These are phyloP conservation scores for Hirtodrosophila cameraria DNA, from an alignment of 2,888 invertebrate species.

Conservation along the genomic window DNA sequence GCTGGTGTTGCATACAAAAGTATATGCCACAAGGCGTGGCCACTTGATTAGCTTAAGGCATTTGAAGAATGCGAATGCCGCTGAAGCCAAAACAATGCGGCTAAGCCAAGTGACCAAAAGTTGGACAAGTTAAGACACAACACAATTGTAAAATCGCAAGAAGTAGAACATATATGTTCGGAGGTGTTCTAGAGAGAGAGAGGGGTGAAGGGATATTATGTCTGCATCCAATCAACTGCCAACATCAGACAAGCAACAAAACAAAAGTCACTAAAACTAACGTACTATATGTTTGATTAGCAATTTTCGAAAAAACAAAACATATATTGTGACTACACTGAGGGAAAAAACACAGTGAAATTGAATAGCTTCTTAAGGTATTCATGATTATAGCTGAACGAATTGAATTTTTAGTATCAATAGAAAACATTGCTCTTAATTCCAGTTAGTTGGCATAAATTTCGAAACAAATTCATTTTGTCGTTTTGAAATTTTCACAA, in stretches of 20 bases:
- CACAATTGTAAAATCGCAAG: no score
- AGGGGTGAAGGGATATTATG: background rate
- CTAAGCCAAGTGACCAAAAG: constrained; percentile 52
- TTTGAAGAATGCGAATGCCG: constrained; percentile 28
- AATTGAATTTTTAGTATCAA: no score
- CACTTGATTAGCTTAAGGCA: constrained; percentile 8
- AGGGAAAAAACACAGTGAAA: no score
- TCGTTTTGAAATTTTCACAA: no score
- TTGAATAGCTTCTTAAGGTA: no score
- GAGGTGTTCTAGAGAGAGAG: no score
- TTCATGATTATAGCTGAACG: no score
- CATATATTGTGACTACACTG: constrained; percentile 34
- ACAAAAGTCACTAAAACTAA: constrained; percentile 3
- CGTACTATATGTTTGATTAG: constrained; percentile 56
- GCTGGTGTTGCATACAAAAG: background rate
- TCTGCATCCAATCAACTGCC: constrained; percentile 23
- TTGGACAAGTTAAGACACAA: constrained; percentile 42
- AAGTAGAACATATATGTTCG: no score
- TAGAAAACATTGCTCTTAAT: no score
- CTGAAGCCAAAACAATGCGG: constrained; percentile 58
- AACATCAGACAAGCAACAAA: constrained; percentile 9
- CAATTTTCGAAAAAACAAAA: constrained; percentile 65
- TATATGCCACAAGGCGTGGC: constrained; percentile 18
- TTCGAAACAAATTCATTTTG: no score
- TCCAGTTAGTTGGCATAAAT: no score